phyloP scores from a whole-genome alignment of 1,140 invertebrate species.

The Nixonia krombeini region DNA sequence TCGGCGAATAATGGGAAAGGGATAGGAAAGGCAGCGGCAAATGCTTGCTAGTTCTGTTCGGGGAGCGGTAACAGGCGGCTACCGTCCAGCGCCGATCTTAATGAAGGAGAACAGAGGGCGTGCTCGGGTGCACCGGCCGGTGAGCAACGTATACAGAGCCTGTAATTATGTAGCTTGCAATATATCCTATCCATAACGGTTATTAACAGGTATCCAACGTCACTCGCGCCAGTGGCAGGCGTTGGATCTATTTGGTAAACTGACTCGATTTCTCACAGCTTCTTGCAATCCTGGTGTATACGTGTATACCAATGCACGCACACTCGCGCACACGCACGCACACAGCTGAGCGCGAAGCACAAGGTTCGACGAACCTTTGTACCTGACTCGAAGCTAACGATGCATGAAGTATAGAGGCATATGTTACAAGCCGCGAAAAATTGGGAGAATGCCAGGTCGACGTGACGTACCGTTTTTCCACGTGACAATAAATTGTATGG shows the following conservation, averaged over 20 bases:
- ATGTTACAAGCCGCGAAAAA: too few species aligned
- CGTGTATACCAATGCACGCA: neutral
- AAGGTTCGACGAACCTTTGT: too few species aligned
- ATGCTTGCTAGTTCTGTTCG: constrained; percentile 12
- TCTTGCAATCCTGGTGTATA: constrained; percentile 9
- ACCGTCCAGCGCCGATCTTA: constrained; percentile 60
- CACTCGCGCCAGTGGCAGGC: constrained; percentile 31
- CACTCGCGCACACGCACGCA: too few species aligned
- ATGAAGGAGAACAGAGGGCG: constrained; percentile 70
- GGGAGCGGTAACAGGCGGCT: constrained; percentile 63
- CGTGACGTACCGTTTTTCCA: too few species aligned
- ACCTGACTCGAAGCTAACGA: too few species aligned
- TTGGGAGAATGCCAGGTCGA: too few species aligned
- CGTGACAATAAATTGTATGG: too few species aligned
- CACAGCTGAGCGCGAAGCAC: too few species aligned
- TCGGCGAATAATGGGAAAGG: too few species aligned
- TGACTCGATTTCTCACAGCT: constrained; percentile 12
- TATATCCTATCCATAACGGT: constrained; percentile 63
- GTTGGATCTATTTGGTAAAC: constrained; percentile 24
- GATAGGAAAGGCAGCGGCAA: neutral
- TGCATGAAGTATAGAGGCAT: too few species aligned
- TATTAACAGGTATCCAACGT: constrained; percentile 63
- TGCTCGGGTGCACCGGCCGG: constrained; percentile 63
- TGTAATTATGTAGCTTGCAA: constrained; percentile 65
- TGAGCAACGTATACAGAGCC: constrained; percentile 67